phyloP scores from a whole-genome alignment of 2,888 invertebrate species.

The Apamea anceps region DNA sequence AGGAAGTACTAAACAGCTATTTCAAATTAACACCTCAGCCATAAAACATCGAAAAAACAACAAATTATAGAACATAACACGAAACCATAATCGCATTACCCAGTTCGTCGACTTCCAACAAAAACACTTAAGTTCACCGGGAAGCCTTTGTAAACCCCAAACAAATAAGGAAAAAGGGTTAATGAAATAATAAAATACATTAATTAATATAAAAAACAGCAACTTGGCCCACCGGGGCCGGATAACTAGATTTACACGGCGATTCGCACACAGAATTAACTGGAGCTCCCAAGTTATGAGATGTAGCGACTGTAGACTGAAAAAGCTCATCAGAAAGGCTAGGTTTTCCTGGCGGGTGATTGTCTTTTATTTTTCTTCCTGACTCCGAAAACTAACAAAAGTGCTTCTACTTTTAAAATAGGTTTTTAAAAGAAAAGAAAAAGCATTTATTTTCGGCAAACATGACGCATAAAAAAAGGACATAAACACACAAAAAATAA shows the following conservation, averaged over 20 bases:
- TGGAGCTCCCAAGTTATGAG: constrained; percentile 46
- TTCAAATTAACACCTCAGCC: not conserved
- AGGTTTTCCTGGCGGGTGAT: not conserved
- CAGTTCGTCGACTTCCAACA: constrained; percentile 25
- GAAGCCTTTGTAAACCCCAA: constrained; percentile 59
- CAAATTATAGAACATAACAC: constrained; percentile 23
- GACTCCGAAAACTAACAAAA: not conserved
- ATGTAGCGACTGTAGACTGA: constrained; percentile 16
- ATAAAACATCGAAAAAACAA: constrained; percentile 6
- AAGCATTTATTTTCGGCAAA: too few species aligned
- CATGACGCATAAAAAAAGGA: too few species aligned
- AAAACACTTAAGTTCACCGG: constrained; percentile 59
- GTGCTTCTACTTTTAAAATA: not conserved
- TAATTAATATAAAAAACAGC: constrained; percentile 74
- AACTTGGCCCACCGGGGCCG: constrained; percentile 64
- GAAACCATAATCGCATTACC: constrained; percentile 45
- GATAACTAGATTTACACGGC: constrained; percentile 75
- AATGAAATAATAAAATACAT: constrained; percentile 75
- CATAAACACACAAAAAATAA: too few species aligned
- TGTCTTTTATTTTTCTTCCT: not conserved
- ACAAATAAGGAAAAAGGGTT: constrained; percentile 71
- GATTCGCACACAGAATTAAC: constrained; percentile 75
- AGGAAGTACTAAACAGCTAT: not conserved
- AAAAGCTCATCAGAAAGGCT: not conserved
- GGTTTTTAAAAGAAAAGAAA: too few species aligned